These are phyloP conservation scores for Penaeus indicus DNA, from an alignment of 1,140 invertebrate genomes.

Conservation along the genomic window DNA sequence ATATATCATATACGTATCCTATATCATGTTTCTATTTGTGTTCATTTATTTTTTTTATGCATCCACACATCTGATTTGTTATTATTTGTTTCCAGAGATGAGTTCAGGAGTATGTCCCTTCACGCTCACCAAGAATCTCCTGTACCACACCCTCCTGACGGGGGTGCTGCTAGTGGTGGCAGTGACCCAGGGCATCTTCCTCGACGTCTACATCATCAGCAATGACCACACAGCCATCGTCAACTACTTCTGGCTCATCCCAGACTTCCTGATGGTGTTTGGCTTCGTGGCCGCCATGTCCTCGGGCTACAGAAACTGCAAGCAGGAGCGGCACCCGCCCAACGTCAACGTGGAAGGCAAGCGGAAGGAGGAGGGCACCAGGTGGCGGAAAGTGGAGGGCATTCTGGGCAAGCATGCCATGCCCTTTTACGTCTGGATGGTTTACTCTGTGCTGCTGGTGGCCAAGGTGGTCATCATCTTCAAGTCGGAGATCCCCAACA, in stretches of 20 bases:
- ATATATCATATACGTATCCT: too few relatives aligned
- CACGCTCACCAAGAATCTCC: constrained; percentile 34
- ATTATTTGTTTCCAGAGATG: background rate
- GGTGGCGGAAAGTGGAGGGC: background rate
- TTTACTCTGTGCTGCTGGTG: constrained; percentile 40
- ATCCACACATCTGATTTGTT: background rate
- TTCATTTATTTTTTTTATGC: background rate
- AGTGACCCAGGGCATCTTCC: constrained; percentile 33
- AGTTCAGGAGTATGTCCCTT: constrained; percentile 52
- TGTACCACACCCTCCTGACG: constrained; percentile 41
- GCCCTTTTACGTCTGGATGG: constrained; percentile 48
- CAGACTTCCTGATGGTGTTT: constrained; percentile 55
- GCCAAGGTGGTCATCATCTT: constrained; percentile 50
- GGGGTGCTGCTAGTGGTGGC: constrained; percentile 27
- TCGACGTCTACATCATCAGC: constrained; percentile 48
- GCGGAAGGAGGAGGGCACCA: background rate
- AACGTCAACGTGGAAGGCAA: background rate
- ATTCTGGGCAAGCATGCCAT: constrained; percentile 27
- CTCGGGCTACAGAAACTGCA: constrained; percentile 34
- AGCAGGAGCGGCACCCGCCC: background rate
- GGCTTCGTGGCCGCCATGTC: constrained; percentile 55
- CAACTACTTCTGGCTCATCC: constrained; percentile 55
- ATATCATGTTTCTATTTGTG: background rate
- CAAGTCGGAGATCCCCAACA: constrained; percentile 48
- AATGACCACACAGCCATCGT: constrained; percentile 36